Evolutionary conservation across 2,797 vertebrate genomes (phyloP).

Genomic region (Agapornis canus): DNA sequence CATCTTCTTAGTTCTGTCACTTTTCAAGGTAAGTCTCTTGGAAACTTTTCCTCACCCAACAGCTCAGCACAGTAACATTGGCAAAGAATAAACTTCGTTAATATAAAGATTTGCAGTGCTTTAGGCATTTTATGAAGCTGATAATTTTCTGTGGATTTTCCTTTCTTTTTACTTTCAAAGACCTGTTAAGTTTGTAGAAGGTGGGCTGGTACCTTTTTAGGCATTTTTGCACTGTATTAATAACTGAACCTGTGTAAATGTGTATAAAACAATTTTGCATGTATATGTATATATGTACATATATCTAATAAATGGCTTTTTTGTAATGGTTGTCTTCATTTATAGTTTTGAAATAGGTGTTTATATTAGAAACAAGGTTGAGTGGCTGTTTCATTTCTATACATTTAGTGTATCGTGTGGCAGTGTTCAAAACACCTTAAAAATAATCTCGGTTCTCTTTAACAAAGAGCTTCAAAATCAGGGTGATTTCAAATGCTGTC

Average conservation of each 20-base stretch:
- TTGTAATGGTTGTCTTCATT: not conserved
- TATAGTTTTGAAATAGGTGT: not conserved
- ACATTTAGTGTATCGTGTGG: not conserved
- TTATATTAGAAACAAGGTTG: not conserved
- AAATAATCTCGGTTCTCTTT: not conserved
- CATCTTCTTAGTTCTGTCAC: not conserved
- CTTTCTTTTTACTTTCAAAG: not conserved
- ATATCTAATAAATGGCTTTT: slow-evolving; percentile 65
- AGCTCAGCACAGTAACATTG: not conserved
- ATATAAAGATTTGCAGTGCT: not conserved
- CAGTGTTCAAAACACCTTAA: not conserved
- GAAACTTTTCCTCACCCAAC: not conserved
- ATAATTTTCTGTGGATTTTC: not conserved
- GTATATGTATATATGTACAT: slow-evolving; percentile 62
- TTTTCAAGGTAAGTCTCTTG: not conserved
- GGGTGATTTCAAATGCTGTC: not conserved
- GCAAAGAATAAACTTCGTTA: not conserved
- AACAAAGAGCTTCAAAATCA: not conserved
- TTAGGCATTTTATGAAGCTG: not conserved
- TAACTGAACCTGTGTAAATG: slow-evolving; percentile 44
- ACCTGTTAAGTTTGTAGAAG: not conserved
- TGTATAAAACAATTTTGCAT: slow-evolving; percentile 45
- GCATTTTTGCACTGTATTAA: slow-evolving; percentile 64
- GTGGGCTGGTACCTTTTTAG: slow-evolving; percentile 53
- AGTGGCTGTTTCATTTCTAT: rapidly evolving